Evolutionary conservation across 2,888 invertebrate species (phyloP), one percentile per base, ranked within the genome.

Genomic region (Nasonovia ribisnigri): DNA sequence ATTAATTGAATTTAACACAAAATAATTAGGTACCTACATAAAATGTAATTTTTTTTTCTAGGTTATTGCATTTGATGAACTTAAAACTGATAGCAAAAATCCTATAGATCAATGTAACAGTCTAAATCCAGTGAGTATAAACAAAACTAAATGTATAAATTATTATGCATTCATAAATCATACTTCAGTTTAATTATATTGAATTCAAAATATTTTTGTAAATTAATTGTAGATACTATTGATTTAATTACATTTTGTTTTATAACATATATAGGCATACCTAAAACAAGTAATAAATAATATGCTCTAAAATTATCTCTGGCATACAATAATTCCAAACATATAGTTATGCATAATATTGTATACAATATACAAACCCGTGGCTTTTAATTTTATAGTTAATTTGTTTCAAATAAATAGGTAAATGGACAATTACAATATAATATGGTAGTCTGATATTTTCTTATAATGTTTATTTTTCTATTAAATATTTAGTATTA

Each of bases 61-160:
- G 97, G 97, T 99, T 90, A 99, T 99, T 96, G 99, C 99, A 46
- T 99, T 99, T 96, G 99, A 99, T 96, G 99, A 99, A 96, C 96
- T 99, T 95, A 99, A 99, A 96, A 99, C 99, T 57, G 99, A 99
- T 95, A 99, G 99, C 96, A 99, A 99, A 96, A 99, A 99, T 96
- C 99, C 99, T 51, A 99, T 99, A 95, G 99, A 99, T 96, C 99
- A 99, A 96, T 99, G 99, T 96, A 98, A 98, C 96, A 99, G 98
- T 95, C 96, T 99, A 94, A 99, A 99, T 96, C 99, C 99, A 95
- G 99, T 99, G 96, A 97, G 98, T 97, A 95, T 95, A 95, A 92
- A n/a, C 4, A 13, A 57, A 88, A 48, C n/a, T n/a, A 60, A 24
- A 46, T 43, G 43, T 84, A 57, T 88, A 88, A 24, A 67, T 36